Conservation (phyloP, 1,140 invertebrate genomes). For the Tyrophagus putrescentiae region DNA sequence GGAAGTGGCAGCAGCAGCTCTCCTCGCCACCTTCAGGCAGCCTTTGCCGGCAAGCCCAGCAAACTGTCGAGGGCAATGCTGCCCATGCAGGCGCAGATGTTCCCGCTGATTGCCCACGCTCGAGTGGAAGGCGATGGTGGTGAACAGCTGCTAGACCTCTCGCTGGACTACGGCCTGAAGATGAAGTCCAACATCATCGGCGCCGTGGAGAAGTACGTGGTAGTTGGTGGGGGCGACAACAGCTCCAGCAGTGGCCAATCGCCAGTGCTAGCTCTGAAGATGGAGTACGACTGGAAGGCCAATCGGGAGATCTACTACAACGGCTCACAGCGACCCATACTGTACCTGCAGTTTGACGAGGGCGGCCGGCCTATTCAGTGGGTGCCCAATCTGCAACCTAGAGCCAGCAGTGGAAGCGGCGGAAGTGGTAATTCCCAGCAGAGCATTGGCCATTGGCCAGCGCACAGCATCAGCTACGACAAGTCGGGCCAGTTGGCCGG, state of each 20-base stretch:
- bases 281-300: slow-evolving; percentile 79
- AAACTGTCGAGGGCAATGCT: slow-evolving; percentile 67
- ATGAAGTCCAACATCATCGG: slow-evolving; percentile 25
- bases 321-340: slow-evolving; percentile 29
- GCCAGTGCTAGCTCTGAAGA: slow-evolving; percentile 69
- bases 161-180: slow-evolving; percentile 61
- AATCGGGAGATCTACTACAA: slow-evolving; percentile 62
- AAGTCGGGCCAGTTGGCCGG: slow-evolving; percentile 69
- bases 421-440: too few relatives aligned
- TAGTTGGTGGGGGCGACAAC: slow-evolving; percentile 68
- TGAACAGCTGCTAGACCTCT: slow-evolving; percentile 51
- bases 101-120: slow-evolving; percentile 52
- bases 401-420: too few relatives aligned
- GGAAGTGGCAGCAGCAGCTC: slow-evolving; percentile 35
- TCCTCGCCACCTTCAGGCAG: too few relatives aligned
- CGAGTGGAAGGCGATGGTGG: not conserved
- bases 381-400: slow-evolving; percentile 49
- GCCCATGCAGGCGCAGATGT: slow-evolving; percentile 76
- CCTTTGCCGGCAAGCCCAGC: slow-evolving; percentile 57
- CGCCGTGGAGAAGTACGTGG: slow-evolving; percentile 33
- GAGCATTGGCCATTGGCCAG: slow-evolving; percentile 43
- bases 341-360: slow-evolving; percentile 80
- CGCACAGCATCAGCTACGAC: slow-evolving; percentile 81
- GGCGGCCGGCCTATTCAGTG: slow-evolving; percentile 76
- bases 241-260: too few relatives aligned